Conservation (phyloP, 2,888 invertebrate genomes). For the Venusia cambrica region DNA sequence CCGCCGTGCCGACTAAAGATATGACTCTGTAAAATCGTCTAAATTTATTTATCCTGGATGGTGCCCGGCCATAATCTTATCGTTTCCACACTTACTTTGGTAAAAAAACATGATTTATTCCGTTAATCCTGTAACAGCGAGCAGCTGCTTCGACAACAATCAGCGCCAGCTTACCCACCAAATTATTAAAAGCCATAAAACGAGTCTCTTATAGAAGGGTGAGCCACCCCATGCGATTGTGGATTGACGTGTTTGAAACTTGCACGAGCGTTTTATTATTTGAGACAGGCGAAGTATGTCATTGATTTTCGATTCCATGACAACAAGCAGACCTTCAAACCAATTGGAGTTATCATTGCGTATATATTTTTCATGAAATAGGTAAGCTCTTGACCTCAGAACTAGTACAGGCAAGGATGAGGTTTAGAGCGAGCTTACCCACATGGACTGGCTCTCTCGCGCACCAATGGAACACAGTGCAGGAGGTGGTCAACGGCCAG, state of each 20-base stretch:
- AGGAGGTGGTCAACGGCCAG: no score
- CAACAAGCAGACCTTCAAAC: constrained; percentile 24
- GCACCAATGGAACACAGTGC: no score
- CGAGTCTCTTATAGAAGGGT: constrained; percentile 72
- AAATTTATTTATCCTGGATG: constrained; percentile 22
- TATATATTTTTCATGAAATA: no score
- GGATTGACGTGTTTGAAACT: constrained; percentile 64
- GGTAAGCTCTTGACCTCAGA: no score
- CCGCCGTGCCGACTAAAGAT: no score
- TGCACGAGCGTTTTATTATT: constrained; percentile 69
- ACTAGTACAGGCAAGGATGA: no score
- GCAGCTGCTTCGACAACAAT: constrained; percentile 74
- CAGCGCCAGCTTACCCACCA: constrained; percentile 73
- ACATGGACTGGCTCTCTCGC: no score
- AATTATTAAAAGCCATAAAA: constrained; percentile 80
- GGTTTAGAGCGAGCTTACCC: no score
- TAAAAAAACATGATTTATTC: constrained; percentile 55
- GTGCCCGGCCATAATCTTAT: constrained; percentile 42
- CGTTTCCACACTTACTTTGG: constrained; percentile 45
- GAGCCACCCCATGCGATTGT: constrained; percentile 64
- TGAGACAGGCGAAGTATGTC: constrained; percentile 57
- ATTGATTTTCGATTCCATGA: constrained; percentile 54
- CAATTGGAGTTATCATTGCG: no score
- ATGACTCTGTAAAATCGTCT: no score
- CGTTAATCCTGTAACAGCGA: constrained; percentile 59